Conservation (phyloP, 2,797 vertebrate species). For the Telmatherina bonti region DNA sequence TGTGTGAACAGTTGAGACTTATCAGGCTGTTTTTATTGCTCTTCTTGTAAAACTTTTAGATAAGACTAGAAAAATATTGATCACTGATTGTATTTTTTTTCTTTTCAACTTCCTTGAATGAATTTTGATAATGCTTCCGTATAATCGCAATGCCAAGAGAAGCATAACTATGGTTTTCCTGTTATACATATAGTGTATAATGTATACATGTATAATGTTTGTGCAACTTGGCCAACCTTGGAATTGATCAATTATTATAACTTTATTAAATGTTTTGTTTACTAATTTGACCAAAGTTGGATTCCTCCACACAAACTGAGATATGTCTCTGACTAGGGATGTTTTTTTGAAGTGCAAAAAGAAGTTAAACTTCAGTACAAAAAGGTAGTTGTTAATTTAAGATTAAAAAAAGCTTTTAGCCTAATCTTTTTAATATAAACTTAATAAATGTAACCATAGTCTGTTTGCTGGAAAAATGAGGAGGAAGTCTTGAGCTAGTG, state of each 20-base stretch:
- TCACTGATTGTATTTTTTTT: constrained; percentile 19
- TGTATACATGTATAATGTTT: background rate
- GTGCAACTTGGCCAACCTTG: background rate
- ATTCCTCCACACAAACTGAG: constrained; percentile 12
- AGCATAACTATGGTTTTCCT: background rate
- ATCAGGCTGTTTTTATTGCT: constrained; percentile 19
- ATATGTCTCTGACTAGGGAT: constrained; percentile 1
- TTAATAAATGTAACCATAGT: background rate
- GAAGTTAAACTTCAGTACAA: background rate
- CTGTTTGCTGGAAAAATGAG: constrained; percentile 4
- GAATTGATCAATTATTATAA: background rate
- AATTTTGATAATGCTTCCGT: constrained; percentile 50
- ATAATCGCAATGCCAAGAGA: background rate
- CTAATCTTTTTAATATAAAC: background rate
- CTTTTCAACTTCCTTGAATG: constrained; percentile 59
- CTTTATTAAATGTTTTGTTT: background rate
- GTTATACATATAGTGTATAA: too few species aligned
- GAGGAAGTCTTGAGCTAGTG: background rate
- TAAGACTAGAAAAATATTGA: background rate
- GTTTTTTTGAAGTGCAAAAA: background rate
- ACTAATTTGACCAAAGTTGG: background rate
- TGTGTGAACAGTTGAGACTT: background rate
- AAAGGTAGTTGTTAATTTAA: background rate
- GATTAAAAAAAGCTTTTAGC: background rate
- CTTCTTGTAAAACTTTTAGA: background rate